Base-by-base conservation (phyloP, 2,888 invertebrate genomes). In the Nasonia oneida region DNA sequence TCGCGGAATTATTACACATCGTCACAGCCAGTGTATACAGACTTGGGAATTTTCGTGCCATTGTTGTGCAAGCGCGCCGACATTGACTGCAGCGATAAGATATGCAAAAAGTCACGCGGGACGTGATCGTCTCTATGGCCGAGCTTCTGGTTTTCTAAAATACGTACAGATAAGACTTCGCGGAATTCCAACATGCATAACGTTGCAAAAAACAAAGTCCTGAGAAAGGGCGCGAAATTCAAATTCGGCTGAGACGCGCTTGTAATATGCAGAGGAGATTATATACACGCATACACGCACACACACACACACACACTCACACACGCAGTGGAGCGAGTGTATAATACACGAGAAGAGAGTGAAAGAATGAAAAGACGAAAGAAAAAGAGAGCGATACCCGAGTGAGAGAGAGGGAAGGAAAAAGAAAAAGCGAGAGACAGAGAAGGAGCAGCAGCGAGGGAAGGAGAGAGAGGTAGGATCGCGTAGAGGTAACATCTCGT, bases 401-500 rank as follows among this genome's bases (percentile, higher is more conserved):
- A 39, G 77, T 47, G 76, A 84, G 86, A 75, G 77, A 77, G 83
- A 80, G 75, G 80, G 83, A 79, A 74, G 78, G 81, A 77, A 77
- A 79, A 80, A 82, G 85, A 78, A 75, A 82, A 70, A 82, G 78
- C 18, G 50, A 42, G 23, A 29, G 81, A 75, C 73, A 39, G 67
- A 29, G 23, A 53, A 61, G 8, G 57, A 61, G 78, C 47, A 67
- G 74, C 61, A 70, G 50, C 23, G 76, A 67, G 70, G 37, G 76
- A 67, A 80, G 71, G 76, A 75, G 82, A 89, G 88, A 88, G 87
- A 88, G 89, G 90, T 88, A 89, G 89, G 88, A 89, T 84, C 86
- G 89, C 87, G 89, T 88, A 89, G 89, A 91, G 91, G 91, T 90
- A 91, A 89, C 90, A 91, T 91, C 57, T 61, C 91, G 91, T 91